Evolutionary conservation across 2,113 vertebrate genomes (phyloP).

Genomic region (Psammodynastes pulverulentus): DNA sequence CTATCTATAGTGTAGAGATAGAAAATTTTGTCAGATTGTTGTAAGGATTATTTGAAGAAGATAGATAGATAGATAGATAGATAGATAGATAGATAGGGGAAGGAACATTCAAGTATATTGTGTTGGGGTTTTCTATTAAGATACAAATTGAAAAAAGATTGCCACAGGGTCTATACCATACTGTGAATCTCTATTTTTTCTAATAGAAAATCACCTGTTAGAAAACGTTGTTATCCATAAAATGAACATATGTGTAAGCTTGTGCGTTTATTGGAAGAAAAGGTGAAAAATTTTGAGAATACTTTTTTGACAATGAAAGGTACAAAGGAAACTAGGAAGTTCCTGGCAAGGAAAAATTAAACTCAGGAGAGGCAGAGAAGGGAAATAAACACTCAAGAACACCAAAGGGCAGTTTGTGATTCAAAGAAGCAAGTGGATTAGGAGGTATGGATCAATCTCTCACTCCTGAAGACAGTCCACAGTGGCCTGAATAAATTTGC

Average conservation of each 20-base stretch:
- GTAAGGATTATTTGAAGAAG: not conserved
- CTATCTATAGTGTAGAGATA: not conserved
- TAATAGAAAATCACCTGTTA: not conserved
- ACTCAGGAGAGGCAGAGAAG: not conserved
- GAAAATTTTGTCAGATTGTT: not conserved
- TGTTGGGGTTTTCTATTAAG: not conserved
- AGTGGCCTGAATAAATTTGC: not conserved
- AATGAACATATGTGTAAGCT: not conserved
- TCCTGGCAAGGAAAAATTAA: not conserved
- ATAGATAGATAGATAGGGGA: too few relatives aligned
- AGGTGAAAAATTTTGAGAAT: not conserved
- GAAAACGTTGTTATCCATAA: not conserved
- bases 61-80: too few relatives aligned
- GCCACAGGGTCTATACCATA: not conserved
- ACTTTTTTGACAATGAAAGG: not conserved
- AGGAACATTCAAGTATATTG: not conserved
- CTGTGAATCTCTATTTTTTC: not conserved
- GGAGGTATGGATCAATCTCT: not conserved
- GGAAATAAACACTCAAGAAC: not conserved
- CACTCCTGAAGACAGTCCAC: not conserved
- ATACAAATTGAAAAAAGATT: not conserved
- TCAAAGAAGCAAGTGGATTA: not conserved
- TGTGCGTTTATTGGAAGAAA: not conserved
- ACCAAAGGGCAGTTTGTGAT: not conserved
- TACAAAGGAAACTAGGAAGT: not conserved